Base-by-base conservation (phyloP, 1,140 invertebrate genomes). In the Nixonia krombeini region DNA sequence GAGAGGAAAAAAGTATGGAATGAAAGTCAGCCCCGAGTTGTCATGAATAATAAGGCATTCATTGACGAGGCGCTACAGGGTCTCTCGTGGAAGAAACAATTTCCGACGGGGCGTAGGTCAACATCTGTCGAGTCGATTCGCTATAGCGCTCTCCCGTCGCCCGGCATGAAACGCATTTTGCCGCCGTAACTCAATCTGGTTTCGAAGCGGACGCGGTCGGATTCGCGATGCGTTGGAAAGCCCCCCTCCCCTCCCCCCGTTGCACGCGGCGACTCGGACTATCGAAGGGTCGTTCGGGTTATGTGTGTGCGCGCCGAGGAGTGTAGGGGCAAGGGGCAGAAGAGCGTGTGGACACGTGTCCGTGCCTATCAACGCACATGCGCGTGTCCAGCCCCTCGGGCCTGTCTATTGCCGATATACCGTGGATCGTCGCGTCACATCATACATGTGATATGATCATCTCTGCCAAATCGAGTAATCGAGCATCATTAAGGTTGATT, bases 81-180 rank as follows among this genome's bases (percentile, higher is more conserved):
- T 59, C 51, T n/a, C n/a, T n/a, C n/a, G n/a, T n/a, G 46, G 64
- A 61, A 35, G 56, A 61, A 70, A 70, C 61, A 70, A 70, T 70
- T 70, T 70, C 40, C 40, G 50, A 42, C 46, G 49, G 61, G 61
- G 62, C 61, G 61, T 61, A 57, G 62, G 56, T 62, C 62, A 70
- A 70, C 67, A 70, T 70, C 67, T 70, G 67, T 70, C 61, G 62
- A 47, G 51, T 57, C 55, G 61, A 65, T 61, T 70, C 56, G 62
- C 61, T 21, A 56, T 59, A 56, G 61, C 51, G 67, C 61, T 58
- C 50, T 55, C 33, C n/a, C n/a, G n/a, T n/a, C n/a, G n/a, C n/a
- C 37, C 50, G 58, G 47, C 52, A 42, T 70, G 61, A 70, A 70
- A 70, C 55, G n/a, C n/a, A 56, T 61, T 65, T 44, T 51, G 52